Base-by-base conservation (phyloP, 2,797 vertebrate genomes). In the Taenioides sp. region DNA sequence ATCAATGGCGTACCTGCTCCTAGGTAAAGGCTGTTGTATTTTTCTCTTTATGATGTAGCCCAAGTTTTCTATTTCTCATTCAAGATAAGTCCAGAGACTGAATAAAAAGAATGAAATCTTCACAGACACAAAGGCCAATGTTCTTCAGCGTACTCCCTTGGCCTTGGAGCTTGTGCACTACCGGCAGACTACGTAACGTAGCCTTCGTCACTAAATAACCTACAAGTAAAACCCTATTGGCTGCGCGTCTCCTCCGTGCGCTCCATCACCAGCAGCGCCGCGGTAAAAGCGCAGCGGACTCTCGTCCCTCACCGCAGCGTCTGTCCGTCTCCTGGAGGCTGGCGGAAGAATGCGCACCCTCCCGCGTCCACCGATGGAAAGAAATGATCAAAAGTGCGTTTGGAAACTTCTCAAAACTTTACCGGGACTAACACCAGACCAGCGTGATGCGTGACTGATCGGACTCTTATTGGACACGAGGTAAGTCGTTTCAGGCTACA, bases 161-260 rank as follows among this genome's bases (percentile, higher is more conserved):
- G 37, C 40, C n/a, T 47, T 17, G 34, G 34, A 47, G 62, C 22
- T 25, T 22, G 7, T 23, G 40, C 22, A 18, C 22, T 23, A 12
- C 60, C 10, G 11, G n/a, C 3, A n/a, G 4, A 4, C 52, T 23
- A 40, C 61, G 34, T 40, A 22, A 63, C 31, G 40, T 18, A 64
- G 22, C 0, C 72, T 80, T 84, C 82, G 82, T 87, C 80, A 86
- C 25, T 37, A 47, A 80, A 70, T 55, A 74, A 7, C 4, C 22
- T 57, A 22, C 27, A 31, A 27, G 65, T 52, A n/a, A 22, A 52
- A 23, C 5, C 18, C 65, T 22, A 52, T 65, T 65, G 63, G 63
- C 43, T 65, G 63, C 23, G 16, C 40, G 22, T 16, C 7, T 27
- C 7, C 22, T 0, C 34, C 61, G 20, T 5, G 31, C 61, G 61